Conservation (phyloP, 2,113 vertebrate species). For the Alligator mississippiensis region DNA sequence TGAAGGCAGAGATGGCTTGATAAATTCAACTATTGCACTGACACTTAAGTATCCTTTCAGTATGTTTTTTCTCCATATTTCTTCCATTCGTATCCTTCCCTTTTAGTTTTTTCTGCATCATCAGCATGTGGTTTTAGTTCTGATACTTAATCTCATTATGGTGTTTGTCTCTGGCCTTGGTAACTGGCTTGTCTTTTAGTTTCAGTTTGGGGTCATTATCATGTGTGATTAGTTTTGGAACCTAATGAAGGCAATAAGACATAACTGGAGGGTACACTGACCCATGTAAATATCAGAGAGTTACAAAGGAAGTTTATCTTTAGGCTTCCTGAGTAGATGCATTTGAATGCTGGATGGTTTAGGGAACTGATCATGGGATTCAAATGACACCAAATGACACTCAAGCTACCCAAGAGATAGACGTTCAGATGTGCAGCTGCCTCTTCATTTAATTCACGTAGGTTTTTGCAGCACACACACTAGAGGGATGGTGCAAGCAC, state of each 20-base stretch:
- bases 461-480: too few species aligned
- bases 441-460: too few species aligned
- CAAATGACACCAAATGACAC: not conserved
- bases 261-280: conserved; percentile 48
- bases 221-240: conserved; percentile 26
- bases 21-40: not conserved
- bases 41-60: not conserved
- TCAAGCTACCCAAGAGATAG: too few species aligned
- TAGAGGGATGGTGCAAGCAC: too few species aligned
- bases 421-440: too few species aligned
- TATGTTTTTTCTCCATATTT: not conserved
- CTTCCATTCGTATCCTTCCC: not conserved
- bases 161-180: conserved; percentile 3
- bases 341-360: conserved; percentile 39
- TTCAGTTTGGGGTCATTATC: conserved; percentile 11
- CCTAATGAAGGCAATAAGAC: conserved; percentile 43
- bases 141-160: not conserved
- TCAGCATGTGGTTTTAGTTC: not conserved
- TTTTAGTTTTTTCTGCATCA: not conserved
- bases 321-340: conserved; percentile 48
- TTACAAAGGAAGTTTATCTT: conserved; percentile 63
- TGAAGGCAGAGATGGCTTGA: not conserved
- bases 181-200: not conserved
- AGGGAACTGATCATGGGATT: conserved; percentile 16
- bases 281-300: conserved; percentile 7